Evolutionary conservation across 2,113 vertebrate species (phyloP).

Genomic region (Phalacrocorax pelagicus): DNA sequence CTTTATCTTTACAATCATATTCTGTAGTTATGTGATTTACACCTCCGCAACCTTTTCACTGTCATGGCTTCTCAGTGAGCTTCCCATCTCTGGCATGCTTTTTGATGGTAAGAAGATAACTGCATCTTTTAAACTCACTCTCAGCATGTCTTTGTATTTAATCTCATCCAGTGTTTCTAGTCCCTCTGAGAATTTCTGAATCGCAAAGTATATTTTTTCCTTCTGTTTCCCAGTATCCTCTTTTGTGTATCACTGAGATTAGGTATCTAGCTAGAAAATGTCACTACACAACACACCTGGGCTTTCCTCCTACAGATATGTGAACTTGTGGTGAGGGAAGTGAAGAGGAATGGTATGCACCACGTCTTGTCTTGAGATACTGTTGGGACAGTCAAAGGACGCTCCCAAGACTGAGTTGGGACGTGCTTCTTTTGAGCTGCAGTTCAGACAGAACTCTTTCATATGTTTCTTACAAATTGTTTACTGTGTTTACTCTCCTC

Average conservation of each 20-base stretch:
- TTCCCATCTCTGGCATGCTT: background rate
- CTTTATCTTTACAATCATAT: background rate
- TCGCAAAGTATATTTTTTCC: background rate
- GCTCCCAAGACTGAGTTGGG: slow-evolving; percentile 6
- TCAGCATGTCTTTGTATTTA: background rate
- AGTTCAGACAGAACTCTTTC: slow-evolving; percentile 15
- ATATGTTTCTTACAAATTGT: background rate
- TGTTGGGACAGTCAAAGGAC: slow-evolving; percentile 24
- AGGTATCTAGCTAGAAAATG: background rate
- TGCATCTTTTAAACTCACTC: background rate
- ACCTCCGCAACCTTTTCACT: background rate
- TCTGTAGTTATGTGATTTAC: background rate
- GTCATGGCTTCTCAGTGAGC: background rate
- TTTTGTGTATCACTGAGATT: background rate
- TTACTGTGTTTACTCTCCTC: background rate
- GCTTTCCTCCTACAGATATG: slow-evolving; percentile 28
- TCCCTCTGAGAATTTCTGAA: background rate
- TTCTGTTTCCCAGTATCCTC: background rate
- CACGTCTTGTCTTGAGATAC: background rate
- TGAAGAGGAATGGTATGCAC: slow-evolving; percentile 16
- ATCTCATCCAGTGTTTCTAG: background rate
- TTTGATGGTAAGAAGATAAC: background rate
- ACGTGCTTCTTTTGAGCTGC: slow-evolving; percentile 39
- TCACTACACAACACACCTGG: slow-evolving; percentile 43
- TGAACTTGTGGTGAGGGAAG: slow-evolving; percentile 25